A percentile compares a stretch with the other conserved stretches of the same genome.
These are phyloP conservation scores for Clavelina lepadiformis DNA, from an alignment of 23 tunicate species.

Conservation along the genomic window DNA sequence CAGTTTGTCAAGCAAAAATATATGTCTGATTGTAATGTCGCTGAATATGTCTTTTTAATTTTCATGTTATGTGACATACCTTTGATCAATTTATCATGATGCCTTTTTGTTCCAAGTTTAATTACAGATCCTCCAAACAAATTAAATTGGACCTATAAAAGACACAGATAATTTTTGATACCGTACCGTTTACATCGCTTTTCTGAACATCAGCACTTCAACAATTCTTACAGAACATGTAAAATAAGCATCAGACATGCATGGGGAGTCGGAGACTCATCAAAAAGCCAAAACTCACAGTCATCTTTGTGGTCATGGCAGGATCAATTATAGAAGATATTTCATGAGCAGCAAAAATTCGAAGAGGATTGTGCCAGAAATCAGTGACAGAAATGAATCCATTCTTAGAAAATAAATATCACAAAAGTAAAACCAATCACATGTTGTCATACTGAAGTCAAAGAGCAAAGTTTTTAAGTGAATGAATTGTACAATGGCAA, in stretches of 20 bases:
- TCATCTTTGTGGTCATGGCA: conserved; percentile 98
- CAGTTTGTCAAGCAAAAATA: neutral
- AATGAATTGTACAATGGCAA: too few species aligned
- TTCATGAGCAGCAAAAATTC: conserved; percentile 96
- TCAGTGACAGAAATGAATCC: conserved; percentile 88
- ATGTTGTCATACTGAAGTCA: too few species aligned
- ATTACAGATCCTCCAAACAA: conserved; percentile 93
- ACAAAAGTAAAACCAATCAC: too few species aligned
- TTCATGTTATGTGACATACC: too few species aligned
- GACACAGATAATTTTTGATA: too few species aligned
- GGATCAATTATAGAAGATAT: conserved; percentile 95
- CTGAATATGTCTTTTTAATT: neutral
- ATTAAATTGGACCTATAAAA: conserved; percentile 75
- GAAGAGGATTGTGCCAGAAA: conserved; percentile 86
- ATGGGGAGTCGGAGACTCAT: neutral
- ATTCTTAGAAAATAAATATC: conserved; percentile 37
- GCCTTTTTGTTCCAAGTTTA: conserved; percentile 83
- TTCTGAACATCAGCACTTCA: too few species aligned
- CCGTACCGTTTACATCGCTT: too few species aligned
- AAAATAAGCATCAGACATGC: too few species aligned
- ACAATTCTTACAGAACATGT: too few species aligned
- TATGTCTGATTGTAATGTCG: neutral
- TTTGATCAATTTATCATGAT: conserved; percentile 71
- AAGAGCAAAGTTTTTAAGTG: too few species aligned
- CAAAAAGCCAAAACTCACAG: conserved; percentile 32